Evolutionary conservation across 2,888 invertebrate species (phyloP).

Genomic region (Ceramica pisi): DNA sequence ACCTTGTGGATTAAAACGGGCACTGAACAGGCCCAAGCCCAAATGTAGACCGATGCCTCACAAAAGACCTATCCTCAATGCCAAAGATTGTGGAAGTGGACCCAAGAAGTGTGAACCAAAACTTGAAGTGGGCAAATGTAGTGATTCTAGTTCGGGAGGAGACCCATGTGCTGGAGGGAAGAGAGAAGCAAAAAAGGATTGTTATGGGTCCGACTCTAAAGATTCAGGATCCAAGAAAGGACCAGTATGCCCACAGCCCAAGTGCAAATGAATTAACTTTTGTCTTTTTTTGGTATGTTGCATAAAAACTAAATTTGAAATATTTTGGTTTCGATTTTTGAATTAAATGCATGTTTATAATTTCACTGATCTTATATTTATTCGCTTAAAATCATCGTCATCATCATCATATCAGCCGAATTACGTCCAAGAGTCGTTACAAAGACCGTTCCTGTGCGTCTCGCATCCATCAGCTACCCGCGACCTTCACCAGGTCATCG

Average conservation of each 20-base stretch:
- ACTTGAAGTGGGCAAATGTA: neutral
- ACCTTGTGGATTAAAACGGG: too few species aligned
- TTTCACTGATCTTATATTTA: neutral
- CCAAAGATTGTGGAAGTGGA: neutral
- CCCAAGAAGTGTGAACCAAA: neutral
- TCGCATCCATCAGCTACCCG: too few species aligned
- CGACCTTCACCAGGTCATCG: too few species aligned
- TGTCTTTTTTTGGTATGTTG: neutral
- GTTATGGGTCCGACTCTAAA: neutral
- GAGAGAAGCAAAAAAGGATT: neutral
- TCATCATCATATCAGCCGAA: too few species aligned
- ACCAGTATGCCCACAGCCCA: neutral
- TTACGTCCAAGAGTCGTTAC: too few species aligned
- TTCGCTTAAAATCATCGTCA: neutral
- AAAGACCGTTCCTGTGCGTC: too few species aligned
- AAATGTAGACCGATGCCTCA: neutral
- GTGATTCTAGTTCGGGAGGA: neutral
- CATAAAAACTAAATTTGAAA: neutral
- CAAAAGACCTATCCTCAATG: neutral
- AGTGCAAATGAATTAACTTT: neutral
- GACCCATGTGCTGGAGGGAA: neutral
- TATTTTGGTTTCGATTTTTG: neutral
- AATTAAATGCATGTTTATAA: neutral
- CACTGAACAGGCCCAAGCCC: neutral
- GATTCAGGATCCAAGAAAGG: neutral